Percentiles rank a stretch among this genome's conserved stretches.
These are phyloP conservation scores for Tetranychus piercei DNA, from an alignment of 2,888 invertebrate genomes.

Conservation along the genomic window DNA sequence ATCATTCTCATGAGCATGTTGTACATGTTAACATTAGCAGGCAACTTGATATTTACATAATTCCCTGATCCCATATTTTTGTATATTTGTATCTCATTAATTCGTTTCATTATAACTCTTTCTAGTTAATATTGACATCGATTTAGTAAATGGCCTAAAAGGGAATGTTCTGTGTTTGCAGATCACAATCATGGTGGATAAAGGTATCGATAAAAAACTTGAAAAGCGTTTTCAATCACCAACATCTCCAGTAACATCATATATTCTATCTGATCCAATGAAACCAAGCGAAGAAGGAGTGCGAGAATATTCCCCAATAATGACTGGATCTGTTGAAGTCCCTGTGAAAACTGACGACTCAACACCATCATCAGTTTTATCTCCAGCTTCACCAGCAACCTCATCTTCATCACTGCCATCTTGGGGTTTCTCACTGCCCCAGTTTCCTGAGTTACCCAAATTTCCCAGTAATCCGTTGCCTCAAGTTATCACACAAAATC, in stretches of 20 bases:
- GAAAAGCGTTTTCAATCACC: not conserved
- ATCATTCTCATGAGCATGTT: too few species aligned
- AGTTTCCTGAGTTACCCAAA: not conserved
- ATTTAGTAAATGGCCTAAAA: too few species aligned
- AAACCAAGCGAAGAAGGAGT: not conserved
- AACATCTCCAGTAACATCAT: not conserved
- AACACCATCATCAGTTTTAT: not conserved
- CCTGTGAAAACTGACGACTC: not conserved
- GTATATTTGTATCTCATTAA: too few species aligned
- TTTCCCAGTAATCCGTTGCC: conserved; percentile 6
- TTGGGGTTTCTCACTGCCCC: conserved; percentile 4
- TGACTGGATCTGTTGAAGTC: not conserved
- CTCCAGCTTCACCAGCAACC: not conserved
- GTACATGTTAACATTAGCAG: too few species aligned
- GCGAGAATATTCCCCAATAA: not conserved
- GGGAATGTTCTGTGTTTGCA: too few species aligned
- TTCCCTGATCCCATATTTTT: too few species aligned
- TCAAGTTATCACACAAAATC: conserved; percentile 8
- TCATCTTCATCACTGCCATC: conserved; percentile 5
- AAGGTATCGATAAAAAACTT: not conserved
- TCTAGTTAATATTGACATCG: too few species aligned
- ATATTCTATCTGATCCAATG: not conserved
- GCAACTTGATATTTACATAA: too few species aligned
- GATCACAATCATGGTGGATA: not conserved
- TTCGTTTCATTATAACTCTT: too few species aligned